These are phyloP conservation scores for Lethrus apterus DNA, from an alignment of 1,140 invertebrate genomes.

Conservation along the genomic window DNA sequence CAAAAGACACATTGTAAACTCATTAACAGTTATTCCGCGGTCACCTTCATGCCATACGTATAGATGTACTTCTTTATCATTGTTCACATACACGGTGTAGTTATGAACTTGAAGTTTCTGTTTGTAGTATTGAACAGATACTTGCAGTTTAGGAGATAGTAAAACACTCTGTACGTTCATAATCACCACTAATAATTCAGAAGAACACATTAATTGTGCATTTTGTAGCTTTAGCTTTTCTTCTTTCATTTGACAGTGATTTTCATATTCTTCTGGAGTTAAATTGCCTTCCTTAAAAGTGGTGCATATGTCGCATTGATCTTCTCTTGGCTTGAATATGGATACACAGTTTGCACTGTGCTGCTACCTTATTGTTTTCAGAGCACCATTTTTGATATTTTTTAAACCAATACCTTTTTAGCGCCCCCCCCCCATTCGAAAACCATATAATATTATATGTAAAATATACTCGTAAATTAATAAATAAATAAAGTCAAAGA, in stretches of 20 bases:
- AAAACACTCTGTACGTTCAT: background rate
- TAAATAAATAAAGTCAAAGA: too few species aligned
- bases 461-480: too few species aligned
- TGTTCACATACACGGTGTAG: background rate
- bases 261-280: background rate
- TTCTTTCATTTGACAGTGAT: background rate
- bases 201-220: background rate
- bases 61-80: background rate
- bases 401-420: too few species aligned
- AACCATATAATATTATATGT: too few species aligned
- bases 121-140: background rate
- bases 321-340: background rate
- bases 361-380: too few species aligned
- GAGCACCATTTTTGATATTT: too few species aligned
- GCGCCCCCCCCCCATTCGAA: too few species aligned
- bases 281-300: background rate
- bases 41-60: background rate
- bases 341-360: too few species aligned
- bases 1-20: background rate
- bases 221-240: background rate
- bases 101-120: conserved; percentile 3
- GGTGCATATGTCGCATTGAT: background rate
- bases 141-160: background rate
- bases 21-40: background rate
- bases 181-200: background rate